Evolutionary conservation across 1,140 invertebrate genomes (phyloP).

Genomic region (Drosophila malerkotliana): DNA sequence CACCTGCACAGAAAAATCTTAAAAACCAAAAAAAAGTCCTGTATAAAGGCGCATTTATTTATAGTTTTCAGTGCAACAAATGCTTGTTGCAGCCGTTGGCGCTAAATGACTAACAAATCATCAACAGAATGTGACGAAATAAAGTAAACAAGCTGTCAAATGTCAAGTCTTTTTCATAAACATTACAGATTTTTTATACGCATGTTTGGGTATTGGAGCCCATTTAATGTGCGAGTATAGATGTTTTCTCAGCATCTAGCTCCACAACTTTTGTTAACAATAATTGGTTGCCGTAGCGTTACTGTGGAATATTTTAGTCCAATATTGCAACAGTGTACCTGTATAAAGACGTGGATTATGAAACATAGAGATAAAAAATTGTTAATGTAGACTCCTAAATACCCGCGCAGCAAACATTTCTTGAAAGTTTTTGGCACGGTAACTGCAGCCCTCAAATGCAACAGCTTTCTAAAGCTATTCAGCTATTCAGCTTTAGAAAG

Average conservation of each 20-base stretch:
- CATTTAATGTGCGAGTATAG: background rate
- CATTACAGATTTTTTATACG: constrained; percentile 50
- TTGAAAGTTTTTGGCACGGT: no score
- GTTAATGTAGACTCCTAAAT: no score
- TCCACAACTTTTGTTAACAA: background rate
- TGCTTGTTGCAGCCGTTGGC: constrained; percentile 74
- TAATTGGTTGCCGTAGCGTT: no score
- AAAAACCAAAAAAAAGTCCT: background rate
- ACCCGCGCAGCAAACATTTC: no score
- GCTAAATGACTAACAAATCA: constrained; percentile 81
- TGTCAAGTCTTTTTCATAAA: constrained; percentile 77
- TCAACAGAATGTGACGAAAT: constrained; percentile 79
- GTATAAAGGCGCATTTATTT: background rate
- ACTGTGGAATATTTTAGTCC: no score
- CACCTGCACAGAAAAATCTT: background rate
- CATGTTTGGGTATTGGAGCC: constrained; percentile 8
- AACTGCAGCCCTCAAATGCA: no score
- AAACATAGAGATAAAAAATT: no score
- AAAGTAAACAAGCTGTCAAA: constrained; percentile 81
- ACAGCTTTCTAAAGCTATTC: no score
- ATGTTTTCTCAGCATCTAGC: background rate
- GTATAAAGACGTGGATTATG: no score
- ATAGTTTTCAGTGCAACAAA: constrained; percentile 61
- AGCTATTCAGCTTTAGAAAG: no score
- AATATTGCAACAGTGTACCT: no score